Percentiles rank a stretch among this genome's conserved stretches.
Evolutionary conservation across 2,113 vertebrate genomes (phyloP).

Genomic region (Peromyscus leucopus): DNA sequence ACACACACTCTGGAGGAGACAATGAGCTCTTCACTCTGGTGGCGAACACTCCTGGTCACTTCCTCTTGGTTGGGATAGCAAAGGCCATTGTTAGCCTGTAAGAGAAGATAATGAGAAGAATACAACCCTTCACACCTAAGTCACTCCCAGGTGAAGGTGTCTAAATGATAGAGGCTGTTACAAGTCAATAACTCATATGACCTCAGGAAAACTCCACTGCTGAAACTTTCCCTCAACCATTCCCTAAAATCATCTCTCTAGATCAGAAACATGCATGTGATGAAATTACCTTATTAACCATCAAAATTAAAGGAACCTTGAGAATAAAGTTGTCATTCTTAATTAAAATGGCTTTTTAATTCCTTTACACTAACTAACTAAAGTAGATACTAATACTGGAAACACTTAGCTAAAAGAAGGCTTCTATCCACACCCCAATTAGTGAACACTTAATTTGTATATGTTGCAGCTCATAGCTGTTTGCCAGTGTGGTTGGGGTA

Average conservation of each 20-base stretch:
- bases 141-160: not conserved
- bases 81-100: not conserved
- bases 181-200: slow-evolving; percentile 9
- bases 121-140: not conserved
- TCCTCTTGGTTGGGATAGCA: not conserved
- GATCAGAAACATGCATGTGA: slow-evolving; percentile 58
- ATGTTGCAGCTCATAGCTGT: slow-evolving; percentile 54
- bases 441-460: slow-evolving; percentile 72
- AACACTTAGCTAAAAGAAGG: not conserved
- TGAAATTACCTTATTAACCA: slow-evolving; percentile 59
- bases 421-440: slow-evolving; percentile 45
- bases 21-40: not conserved
- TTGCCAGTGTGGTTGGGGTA: slow-evolving; percentile 24
- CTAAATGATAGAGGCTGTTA: not conserved
- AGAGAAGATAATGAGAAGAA: not conserved
- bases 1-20: not conserved
- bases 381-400: slow-evolving; percentile 37
- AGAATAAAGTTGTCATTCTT: slow-evolving; percentile 76
- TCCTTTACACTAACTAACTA: slow-evolving; percentile 64
- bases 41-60: not conserved
- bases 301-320: slow-evolving; percentile 71
- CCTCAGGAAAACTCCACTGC: not conserved
- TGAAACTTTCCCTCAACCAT: not conserved
- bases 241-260: slow-evolving; percentile 59
- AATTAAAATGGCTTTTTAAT: slow-evolving; percentile 69